Evolutionary conservation across 2,113 vertebrate genomes (phyloP), one percentile per base, ranked within the genome.

Genomic region (Laticauda colubrina): DNA sequence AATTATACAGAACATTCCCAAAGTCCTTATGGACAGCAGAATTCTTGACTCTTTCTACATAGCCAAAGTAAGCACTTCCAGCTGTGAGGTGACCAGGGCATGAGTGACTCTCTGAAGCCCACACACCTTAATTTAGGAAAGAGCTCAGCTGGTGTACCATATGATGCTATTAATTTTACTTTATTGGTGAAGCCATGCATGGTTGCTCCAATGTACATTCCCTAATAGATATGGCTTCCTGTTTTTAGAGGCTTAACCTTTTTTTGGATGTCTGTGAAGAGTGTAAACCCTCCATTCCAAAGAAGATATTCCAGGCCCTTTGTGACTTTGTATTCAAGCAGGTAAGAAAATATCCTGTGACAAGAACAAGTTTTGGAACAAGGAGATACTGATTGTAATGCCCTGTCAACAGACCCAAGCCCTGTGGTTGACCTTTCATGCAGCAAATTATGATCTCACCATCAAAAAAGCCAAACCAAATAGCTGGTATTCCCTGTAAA

Each of bases 241-340:
- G 4, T 10, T 92, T 89, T 48, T 15, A 92, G 92, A 92, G 11
- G 39, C 88, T 92, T 23, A 48, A 20, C 9, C 69, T 92, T 39
- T 92, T 92, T 48, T 57, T 92, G 88, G 92, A 92, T 10, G 54
- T 92, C 34, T 92, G 92, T 15, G 92, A 92, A 75, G 92, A 92
- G 2, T 92, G 64, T 23, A 57, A 85, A 51, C 54, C 92, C 11
- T 2, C 64, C 6, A 89, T 92, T 10, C 92, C 92, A 0, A 92
- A 89, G 92, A 92, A 92, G 51, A 89, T 85, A 23, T 92, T 89
- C 92, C 92, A 92, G 69, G 69, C 26, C 1, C 34, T 92, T 45
- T 92, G 92, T 85, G 92, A 92, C 69, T 92, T 89, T 85, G 54
- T 92, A 20, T 85, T 92, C 88, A 55, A 92, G 26, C 88, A 92